Conservation (phyloP, 2,113 vertebrate species). For the Thymallus thymallus region DNA sequence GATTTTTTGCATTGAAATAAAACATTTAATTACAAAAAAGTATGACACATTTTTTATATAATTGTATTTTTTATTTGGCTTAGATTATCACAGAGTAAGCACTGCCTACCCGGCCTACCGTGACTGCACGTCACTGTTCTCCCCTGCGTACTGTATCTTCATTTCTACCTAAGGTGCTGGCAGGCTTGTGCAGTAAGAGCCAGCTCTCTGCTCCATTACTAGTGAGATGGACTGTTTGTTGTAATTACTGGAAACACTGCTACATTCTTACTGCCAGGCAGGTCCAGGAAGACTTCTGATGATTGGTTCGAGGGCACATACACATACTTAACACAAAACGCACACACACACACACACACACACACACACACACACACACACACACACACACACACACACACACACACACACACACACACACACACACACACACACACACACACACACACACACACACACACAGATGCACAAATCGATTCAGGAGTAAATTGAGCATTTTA, state of each 20-base stretch:
- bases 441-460: constrained; percentile 12
- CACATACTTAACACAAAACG: background rate
- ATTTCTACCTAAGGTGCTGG: constrained; percentile 1
- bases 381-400: constrained; percentile 16
- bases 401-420: constrained; percentile 10
- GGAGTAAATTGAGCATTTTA: background rate
- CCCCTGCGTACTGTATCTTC: background rate
- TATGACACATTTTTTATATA: too few species aligned
- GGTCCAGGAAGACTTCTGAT: constrained; percentile 6
- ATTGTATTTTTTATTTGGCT: too few species aligned
- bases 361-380: background rate
- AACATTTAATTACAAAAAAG: too few species aligned
- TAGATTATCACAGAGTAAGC: too few species aligned
- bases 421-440: constrained; percentile 6
- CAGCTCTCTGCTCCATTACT: constrained; percentile 38
- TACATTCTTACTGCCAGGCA: constrained; percentile 4
- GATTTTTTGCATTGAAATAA: too few species aligned
- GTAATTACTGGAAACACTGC: constrained; percentile 41
- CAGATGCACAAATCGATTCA: constrained; percentile 5
- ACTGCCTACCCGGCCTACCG: too few species aligned
- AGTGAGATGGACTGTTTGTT: constrained; percentile 34
- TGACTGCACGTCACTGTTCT: background rate
- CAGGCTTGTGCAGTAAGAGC: constrained; percentile 2
- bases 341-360: background rate
- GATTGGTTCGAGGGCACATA: constrained; percentile 10